Base-by-base conservation (phyloP, 2,888 invertebrate species). In the Drosophila mulleri region DNA sequence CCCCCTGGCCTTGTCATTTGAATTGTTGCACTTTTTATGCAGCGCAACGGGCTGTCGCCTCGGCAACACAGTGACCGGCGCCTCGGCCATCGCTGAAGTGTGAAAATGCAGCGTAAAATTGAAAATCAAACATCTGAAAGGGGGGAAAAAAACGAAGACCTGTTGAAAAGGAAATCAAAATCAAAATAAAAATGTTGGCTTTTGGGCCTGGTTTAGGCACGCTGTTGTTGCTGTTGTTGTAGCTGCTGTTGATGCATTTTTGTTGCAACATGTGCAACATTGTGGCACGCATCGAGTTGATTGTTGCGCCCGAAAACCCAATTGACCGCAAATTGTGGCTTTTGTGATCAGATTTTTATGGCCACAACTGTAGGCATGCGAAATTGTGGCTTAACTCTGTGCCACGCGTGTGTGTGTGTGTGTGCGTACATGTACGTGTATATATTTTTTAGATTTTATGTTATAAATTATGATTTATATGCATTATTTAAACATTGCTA, bases 251-350 rank as follows among this genome's bases (percentile, higher is more conserved):
- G 74, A 80, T 83, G 89, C 83, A 83, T 83, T 88, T 78, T 83
- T 83, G 83, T 83, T 83, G 89, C 83, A n/a, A n/a, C n/a, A 83
- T 73, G 78, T 83, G 83, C 83, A 83, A 77, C 88, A 71, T 72
- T 66, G 70, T 67, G 66, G 59, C 61, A 52, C 29, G 60, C 57
- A 78, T 66, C 63, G 64, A 48, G 72, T 80, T 83, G 84, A 89
- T 84, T 83, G 89, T 86, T 88, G 89, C 72, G 83, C 81, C 89
- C 70, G 71, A 85, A 89, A 89, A 78, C 78, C 88, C 88, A 87
- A 87, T 89, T 89, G 86, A 87, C 86, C 86, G 88, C 90, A 87
- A 88, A 88, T 89, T 87, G 81, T 80, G 89, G 83, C 89, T 83
- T 83, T 83, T 83, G 78, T 87, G 83, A 86, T 83, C 89, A 57